These are phyloP conservation scores for Nephrotoma guestfalica DNA, from an alignment of 2,888 invertebrate genomes.

Conservation along the genomic window DNA sequence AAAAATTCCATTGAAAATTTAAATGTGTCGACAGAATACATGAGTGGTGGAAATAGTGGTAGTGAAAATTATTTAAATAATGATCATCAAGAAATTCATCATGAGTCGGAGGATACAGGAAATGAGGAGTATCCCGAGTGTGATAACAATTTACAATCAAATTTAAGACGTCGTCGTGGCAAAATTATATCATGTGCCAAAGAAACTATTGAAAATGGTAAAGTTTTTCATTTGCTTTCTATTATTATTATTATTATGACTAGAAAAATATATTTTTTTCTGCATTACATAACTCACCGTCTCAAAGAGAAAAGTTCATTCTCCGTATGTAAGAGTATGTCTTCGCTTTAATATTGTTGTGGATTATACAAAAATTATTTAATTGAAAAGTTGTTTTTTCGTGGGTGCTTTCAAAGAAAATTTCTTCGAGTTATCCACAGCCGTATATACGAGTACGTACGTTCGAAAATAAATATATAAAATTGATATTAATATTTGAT, in stretches of 20 bases:
- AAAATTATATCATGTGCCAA: conserved; percentile 35
- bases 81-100: neutral
- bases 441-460: neutral
- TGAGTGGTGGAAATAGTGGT: neutral
- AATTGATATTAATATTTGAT: neutral
- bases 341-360: too few species aligned
- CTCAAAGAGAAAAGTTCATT: neutral
- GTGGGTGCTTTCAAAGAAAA: neutral
- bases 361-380: neutral
- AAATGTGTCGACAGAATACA: neutral
- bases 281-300: neutral
- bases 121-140: conserved; percentile 26
- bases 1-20: neutral
- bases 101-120: conserved; percentile 13
- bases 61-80: neutral
- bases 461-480: neutral
- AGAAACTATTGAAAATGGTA: conserved; percentile 34
- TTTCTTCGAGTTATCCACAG: neutral
- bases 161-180: conserved; percentile 31
- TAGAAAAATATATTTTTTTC: neutral
- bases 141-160: conserved; percentile 28
- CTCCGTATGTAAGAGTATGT: neutral
- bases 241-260: neutral
- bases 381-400: neutral
- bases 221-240: neutral